Evolutionary conservation across 2,797 vertebrate genomes (phyloP).

Genomic region (Megaceryle alcyon): DNA sequence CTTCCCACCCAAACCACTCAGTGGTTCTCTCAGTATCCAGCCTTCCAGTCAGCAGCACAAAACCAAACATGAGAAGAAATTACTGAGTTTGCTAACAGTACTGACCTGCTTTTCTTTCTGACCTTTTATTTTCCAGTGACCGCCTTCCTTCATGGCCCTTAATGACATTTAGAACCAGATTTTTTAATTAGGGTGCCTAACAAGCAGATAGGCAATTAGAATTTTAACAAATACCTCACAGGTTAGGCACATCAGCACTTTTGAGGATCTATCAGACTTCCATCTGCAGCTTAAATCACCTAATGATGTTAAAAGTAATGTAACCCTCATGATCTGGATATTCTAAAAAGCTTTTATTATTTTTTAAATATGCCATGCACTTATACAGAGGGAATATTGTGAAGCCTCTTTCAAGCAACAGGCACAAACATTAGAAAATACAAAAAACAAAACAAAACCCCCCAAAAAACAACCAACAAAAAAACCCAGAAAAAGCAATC

Average conservation of each 20-base stretch:
- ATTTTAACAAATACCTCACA: slow-evolving; percentile 10
- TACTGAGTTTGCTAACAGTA: neutral
- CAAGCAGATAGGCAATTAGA: neutral
- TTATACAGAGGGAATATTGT: neutral
- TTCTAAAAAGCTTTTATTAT: neutral
- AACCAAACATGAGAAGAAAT: neutral
- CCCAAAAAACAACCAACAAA: neutral
- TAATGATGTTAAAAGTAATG: neutral
- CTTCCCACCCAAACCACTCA: neutral
- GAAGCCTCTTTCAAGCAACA: neutral
- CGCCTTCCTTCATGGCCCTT: neutral
- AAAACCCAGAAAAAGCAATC: neutral
- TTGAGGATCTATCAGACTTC: neutral
- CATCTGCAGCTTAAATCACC: neutral
- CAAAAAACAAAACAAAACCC: neutral
- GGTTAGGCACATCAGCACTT: neutral
- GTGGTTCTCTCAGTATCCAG: neutral
- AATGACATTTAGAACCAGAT: neutral
- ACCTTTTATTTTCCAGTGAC: slow-evolving; percentile 37
- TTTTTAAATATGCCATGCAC: neutral
- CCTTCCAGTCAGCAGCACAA: neutral
- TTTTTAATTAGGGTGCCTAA: slow-evolving; percentile 34
- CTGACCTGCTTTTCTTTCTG: neutral
- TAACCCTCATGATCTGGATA: neutral
- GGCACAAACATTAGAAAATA: neutral